These are phyloP conservation scores for Muscina levida DNA, from an alignment of 2,888 invertebrate genomes.

Conservation along the genomic window DNA sequence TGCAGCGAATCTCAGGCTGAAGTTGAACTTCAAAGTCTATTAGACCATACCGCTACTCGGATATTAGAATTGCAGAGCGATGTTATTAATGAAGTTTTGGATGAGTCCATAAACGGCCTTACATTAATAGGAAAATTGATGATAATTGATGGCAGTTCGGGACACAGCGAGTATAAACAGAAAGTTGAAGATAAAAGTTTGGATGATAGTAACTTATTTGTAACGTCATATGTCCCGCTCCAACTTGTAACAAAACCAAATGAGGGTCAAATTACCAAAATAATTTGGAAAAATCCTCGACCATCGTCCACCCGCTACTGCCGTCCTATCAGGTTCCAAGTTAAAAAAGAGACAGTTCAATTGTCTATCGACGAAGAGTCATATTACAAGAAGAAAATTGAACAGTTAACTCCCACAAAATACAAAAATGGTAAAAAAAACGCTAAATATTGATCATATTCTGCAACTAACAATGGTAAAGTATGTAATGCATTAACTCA, in stretches of 20 bases:
- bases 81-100: conserved; percentile 33
- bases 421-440: conserved; percentile 35
- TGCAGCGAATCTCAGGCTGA: conserved; percentile 52
- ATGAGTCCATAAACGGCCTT: conserved; percentile 40
- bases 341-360: too few relatives aligned
- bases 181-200: too few relatives aligned
- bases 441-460: conserved; percentile 45
- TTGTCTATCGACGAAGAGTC: conserved; percentile 61
- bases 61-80: conserved; percentile 53
- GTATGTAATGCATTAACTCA: conserved; percentile 62
- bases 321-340: too few relatives aligned
- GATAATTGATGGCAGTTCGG: conserved; percentile 52
- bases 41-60: too few relatives aligned
- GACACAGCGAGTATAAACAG: conserved; percentile 57
- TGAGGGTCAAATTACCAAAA: too few relatives aligned
- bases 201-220: too few relatives aligned
- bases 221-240: too few relatives aligned
- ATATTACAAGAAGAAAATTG: conserved; percentile 31
- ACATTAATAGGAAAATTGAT: conserved; percentile 54
- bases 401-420: too few relatives aligned
- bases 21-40: too few relatives aligned
- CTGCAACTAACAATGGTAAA: conserved; percentile 61
- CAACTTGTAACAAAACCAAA: too few relatives aligned
- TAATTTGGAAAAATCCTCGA: too few relatives aligned
- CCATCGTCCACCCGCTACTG: too few relatives aligned